phyloP scores from a whole-genome alignment of 2,797 vertebrate genomes.

The Miichthys miiuy region DNA sequence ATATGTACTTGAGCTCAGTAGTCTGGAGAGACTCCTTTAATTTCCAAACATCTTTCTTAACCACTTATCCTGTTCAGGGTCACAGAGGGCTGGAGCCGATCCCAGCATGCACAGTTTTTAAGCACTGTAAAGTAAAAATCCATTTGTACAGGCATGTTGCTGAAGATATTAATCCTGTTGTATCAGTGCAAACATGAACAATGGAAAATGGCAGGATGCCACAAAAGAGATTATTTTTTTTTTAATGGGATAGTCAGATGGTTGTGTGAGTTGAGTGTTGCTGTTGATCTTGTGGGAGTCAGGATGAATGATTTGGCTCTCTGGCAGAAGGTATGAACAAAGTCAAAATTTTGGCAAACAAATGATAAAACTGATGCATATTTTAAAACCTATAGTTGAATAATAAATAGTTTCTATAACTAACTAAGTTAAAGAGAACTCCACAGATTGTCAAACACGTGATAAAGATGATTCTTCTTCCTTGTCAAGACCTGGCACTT shows the following conservation, averaged over 20 bases:
- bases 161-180: conserved; percentile 1
- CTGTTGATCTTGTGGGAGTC: conserved; percentile 17
- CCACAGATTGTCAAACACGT: too few species aligned
- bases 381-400: not conserved
- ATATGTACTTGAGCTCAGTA: conserved; percentile 3
- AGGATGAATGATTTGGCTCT: conserved; percentile 24
- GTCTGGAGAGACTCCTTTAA: conserved; percentile 12
- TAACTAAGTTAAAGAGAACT: not conserved
- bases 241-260: conserved; percentile 1
- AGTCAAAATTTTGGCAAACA: conserved; percentile 9
- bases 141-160: conserved; percentile 39
- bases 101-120: conserved; percentile 55
- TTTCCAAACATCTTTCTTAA: conserved; percentile 47
- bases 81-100: conserved; percentile 28
- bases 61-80: conserved; percentile 30
- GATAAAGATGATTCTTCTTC: not conserved
- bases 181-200: conserved; percentile 31
- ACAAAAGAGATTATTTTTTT: conserved; percentile 1
- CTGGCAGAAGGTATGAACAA: conserved; percentile 19
- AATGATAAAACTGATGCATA: not conserved
- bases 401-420: not conserved
- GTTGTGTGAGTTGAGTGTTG: conserved; percentile 16
- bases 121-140: conserved; percentile 44
- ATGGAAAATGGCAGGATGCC: conserved; percentile 29
- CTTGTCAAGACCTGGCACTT: not conserved